These are phyloP conservation scores for Drosophila gaucha DNA, from an alignment of 2,888 invertebrate species.

Conservation along the genomic window DNA sequence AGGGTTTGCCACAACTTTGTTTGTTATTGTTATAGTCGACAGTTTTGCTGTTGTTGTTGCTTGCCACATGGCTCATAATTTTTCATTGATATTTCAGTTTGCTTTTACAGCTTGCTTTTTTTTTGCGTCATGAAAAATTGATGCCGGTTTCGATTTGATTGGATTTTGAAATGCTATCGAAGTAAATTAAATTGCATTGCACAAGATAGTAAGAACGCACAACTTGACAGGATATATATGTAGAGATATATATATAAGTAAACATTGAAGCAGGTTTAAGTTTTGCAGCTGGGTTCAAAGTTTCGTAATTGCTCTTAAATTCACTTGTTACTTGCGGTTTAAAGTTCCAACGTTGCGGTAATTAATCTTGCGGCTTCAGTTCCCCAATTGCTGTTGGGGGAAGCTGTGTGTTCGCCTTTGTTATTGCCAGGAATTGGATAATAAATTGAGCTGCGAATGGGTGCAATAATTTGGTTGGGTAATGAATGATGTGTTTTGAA, in stretches of 20 bases:
- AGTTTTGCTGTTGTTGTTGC: slow-evolving; percentile 21
- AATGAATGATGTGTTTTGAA: slow-evolving; percentile 30
- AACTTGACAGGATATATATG: background rate
- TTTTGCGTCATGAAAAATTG: slow-evolving; percentile 55
- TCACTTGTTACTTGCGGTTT: slow-evolving; percentile 20
- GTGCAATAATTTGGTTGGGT: slow-evolving; percentile 27
- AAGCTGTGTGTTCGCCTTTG: background rate
- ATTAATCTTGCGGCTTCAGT: slow-evolving; percentile 39
- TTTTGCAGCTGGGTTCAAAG: slow-evolving; percentile 26
- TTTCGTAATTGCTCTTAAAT: slow-evolving; percentile 44
- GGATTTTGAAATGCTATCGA: slow-evolving; percentile 66
- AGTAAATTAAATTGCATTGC: slow-evolving; percentile 57
- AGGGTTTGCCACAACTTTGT: slow-evolving; percentile 42
- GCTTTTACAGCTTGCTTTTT: slow-evolving; percentile 17
- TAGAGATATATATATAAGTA: slow-evolving; percentile 1
- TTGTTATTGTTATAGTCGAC: slow-evolving; percentile 34
- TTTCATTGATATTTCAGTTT: slow-evolving; percentile 64
- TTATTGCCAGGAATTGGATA: slow-evolving; percentile 14
- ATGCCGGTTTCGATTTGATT: slow-evolving; percentile 66
- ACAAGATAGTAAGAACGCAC: background rate
- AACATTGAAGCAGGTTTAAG: slow-evolving; percentile 1
- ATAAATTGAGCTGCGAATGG: slow-evolving; percentile 40
- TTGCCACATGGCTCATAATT: slow-evolving; percentile 75
- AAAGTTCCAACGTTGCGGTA: slow-evolving; percentile 10
- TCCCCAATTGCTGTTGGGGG: background rate